A percentile compares a stretch with the other conserved stretches of the same genome.
Conservation (phyloP, 1,140 invertebrate species). For the Lutraria rhynchaena region DNA sequence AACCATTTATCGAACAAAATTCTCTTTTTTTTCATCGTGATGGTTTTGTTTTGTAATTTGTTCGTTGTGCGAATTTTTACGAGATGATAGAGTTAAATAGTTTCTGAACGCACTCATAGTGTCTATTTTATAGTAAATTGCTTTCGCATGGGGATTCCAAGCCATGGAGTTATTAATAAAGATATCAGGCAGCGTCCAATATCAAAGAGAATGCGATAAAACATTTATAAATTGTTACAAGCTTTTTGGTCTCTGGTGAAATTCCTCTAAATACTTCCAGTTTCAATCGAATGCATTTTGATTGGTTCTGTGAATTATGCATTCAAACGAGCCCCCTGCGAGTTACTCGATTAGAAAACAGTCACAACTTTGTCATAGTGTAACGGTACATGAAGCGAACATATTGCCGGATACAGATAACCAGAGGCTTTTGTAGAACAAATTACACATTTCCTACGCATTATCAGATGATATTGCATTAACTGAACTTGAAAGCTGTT, state of each 20-base stretch:
- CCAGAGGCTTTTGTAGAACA: too few relatives aligned
- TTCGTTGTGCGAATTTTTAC: slow-evolving; percentile 6
- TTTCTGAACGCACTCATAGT: not conserved
- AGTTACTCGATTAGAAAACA: slow-evolving; percentile 27
- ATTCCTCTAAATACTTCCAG: slow-evolving; percentile 46
- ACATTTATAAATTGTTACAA: slow-evolving; percentile 59
- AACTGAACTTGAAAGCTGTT: too few relatives aligned
- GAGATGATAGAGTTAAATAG: not conserved
- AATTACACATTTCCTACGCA: too few relatives aligned
- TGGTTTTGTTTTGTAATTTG: too few relatives aligned
- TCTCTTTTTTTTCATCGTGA: too few relatives aligned
- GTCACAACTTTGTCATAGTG: slow-evolving; percentile 25
- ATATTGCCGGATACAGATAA: too few relatives aligned
- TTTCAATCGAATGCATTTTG: slow-evolving; percentile 53
- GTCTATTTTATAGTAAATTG: slow-evolving; percentile 35
- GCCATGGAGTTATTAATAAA: slow-evolving; percentile 42
- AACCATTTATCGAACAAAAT: too few relatives aligned
- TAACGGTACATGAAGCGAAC: not conserved
- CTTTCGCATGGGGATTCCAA: not conserved
- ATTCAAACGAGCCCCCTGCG: slow-evolving; percentile 38
- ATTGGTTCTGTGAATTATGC: slow-evolving; percentile 54
- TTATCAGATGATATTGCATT: too few relatives aligned
- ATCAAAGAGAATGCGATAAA: slow-evolving; percentile 57
- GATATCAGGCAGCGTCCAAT: slow-evolving; percentile 32
- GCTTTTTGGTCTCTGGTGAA: slow-evolving; percentile 41